Base-by-base conservation (phyloP, 2,888 invertebrate species). In the Antheraea yamamai region DNA sequence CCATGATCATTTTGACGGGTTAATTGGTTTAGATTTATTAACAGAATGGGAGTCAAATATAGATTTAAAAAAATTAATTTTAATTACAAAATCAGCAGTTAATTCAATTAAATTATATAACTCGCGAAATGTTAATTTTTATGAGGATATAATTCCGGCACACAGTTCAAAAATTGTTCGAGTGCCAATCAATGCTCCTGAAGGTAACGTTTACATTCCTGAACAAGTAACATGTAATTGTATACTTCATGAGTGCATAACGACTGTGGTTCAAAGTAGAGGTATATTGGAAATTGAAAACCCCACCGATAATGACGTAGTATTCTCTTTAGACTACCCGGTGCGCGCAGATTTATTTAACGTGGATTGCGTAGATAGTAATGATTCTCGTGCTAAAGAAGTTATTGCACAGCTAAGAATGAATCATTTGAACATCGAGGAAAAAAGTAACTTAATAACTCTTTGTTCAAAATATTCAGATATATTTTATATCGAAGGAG, bases 1-100 rank as follows among this genome's bases (percentile, higher is more conserved):
- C 74, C 84, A 85, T 74, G 71, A 84, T 23, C 80, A 77, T 72
- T 85, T 84, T 26, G 82, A 83, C 58, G 83, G 84, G 8, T 72
- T 83, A 0, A 81, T 84, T 74, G 84, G 83, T 10, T 26, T 77
- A 10, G 83, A 85, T 73, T 72, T 83, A 39, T 72, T 84, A 66
- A 75, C 75, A 8, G 78, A 79, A 55, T 82, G 78, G 79, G 80
- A 81, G 61, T 72, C 81, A 8, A 76, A 39, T 0, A 81, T 85
- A 8, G 80, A 84, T 51, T 75, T 78, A 1, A 83, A 80, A 76
- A 75, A 79, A 39, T 77, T 77, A 58, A 61, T 51, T 0, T 71
- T 83, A 8, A 73, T 70, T 12, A 82, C 82, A 1, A 58, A 51
- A n/a, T 55, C 52, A 14, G 71, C 80, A 0, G 51, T 51, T 14